Evolutionary conservation across 2,113 vertebrate genomes (phyloP).

Genomic region (Aldabrachelys gigantea): DNA sequence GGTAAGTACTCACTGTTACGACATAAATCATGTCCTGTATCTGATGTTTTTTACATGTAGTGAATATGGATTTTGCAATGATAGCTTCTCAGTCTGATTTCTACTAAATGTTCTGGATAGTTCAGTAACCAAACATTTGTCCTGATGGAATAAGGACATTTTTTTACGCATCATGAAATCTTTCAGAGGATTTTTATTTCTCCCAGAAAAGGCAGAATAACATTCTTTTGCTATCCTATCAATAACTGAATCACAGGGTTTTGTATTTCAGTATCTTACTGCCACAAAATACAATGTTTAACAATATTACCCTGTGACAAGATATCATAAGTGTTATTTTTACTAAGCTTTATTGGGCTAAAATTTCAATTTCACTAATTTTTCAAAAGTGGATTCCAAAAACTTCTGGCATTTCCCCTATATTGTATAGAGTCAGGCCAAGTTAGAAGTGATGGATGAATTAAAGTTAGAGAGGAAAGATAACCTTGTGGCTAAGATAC

Average conservation of each 20-base stretch:
- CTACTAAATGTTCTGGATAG: neutral
- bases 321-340: neutral
- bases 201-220: neutral
- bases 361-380: neutral
- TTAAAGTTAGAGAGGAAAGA: neutral
- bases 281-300: neutral
- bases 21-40: neutral
- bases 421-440: neutral
- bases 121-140: neutral
- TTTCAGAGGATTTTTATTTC: neutral
- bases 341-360: neutral
- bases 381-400: neutral
- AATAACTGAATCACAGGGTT: neutral
- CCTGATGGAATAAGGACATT: neutral
- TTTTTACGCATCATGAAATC: neutral
- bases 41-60: neutral
- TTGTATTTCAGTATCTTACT: neutral
- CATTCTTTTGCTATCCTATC: neutral
- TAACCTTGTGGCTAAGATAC: neutral
- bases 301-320: neutral
- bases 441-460: neutral
- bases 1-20: neutral
- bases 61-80: neutral
- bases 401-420: neutral
- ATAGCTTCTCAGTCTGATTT: neutral